Conservation (phyloP, 1,140 invertebrate species). For the Penaeus japonicus region DNA sequence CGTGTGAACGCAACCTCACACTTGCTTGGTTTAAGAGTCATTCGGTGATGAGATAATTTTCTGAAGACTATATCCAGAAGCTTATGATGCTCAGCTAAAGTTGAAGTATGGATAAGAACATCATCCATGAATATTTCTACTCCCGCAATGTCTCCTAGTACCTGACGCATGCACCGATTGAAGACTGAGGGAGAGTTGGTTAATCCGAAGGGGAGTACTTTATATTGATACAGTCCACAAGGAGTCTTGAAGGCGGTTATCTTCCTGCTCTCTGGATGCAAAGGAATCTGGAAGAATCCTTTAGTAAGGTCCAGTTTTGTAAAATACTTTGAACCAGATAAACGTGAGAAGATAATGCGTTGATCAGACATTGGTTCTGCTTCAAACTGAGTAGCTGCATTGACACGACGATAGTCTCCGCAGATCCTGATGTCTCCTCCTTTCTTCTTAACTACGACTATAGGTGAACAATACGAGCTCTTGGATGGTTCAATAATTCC, state of each 20-base stretch:
- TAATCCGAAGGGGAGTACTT: too few species aligned
- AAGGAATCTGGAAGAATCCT: neutral
- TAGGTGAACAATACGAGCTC: neutral
- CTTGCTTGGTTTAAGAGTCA: too few species aligned
- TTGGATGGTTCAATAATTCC: neutral
- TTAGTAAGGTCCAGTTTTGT: neutral
- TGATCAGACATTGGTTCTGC: constrained; percentile 19
- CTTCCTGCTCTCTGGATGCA: neutral
- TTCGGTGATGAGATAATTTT: too few species aligned
- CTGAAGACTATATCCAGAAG: too few species aligned
- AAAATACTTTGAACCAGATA: neutral
- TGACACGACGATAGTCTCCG: neutral
- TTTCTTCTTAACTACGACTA: neutral
- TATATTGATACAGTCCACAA: too few species aligned
- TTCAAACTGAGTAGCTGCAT: neutral
- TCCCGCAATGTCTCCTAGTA: too few species aligned
- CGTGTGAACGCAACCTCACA: too few species aligned
- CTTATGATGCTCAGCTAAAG: too few species aligned
- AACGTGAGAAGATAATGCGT: neutral
- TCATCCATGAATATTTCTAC: too few species aligned
- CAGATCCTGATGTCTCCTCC: neutral
- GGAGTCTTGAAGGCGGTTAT: neutral
- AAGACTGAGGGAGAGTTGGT: too few species aligned
- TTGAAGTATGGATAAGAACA: too few species aligned
- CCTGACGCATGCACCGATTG: too few species aligned